Percentiles rank a stretch among this genome's conserved stretches.
phyloP scores from a whole-genome alignment of 2,888 invertebrate species.

The Drosophila demipolita region DNA sequence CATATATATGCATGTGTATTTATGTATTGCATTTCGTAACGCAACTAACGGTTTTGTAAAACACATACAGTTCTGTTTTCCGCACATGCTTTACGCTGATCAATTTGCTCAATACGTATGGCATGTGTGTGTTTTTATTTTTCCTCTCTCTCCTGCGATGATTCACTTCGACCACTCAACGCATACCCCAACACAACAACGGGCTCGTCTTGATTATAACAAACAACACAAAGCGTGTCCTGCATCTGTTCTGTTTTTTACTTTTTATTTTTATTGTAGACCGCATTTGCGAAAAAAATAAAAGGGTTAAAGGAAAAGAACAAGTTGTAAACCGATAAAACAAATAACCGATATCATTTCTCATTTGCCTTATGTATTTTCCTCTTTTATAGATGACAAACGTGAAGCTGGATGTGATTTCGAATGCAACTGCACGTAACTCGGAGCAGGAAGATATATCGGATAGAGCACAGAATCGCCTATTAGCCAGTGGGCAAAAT shows the following conservation, averaged over 20 bases:
- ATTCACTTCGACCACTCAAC: not conserved
- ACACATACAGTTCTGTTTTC: not conserved
- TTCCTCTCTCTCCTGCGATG: not conserved
- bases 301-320: not conserved
- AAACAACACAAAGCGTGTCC: too few relatives aligned
- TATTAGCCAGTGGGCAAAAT: slow-evolving; percentile 1
- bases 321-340: not conserved
- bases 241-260: too few relatives aligned
- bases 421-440: not conserved
- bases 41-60: not conserved
- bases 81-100: not conserved
- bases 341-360: too few relatives aligned
- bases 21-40: not conserved
- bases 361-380: not conserved
- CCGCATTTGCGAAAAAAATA: not conserved
- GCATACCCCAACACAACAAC: not conserved
- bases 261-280: not conserved
- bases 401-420: not conserved
- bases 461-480: not conserved
- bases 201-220: too few relatives aligned
- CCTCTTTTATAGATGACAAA: not conserved
- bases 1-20: not conserved
- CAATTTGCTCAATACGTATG: not conserved
- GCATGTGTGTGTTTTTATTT: not conserved
- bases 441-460: not conserved